Evolutionary conservation across 2,888 invertebrate species (phyloP), one percentile per base, ranked within the genome.

Genomic region (Aromia moschata): DNA sequence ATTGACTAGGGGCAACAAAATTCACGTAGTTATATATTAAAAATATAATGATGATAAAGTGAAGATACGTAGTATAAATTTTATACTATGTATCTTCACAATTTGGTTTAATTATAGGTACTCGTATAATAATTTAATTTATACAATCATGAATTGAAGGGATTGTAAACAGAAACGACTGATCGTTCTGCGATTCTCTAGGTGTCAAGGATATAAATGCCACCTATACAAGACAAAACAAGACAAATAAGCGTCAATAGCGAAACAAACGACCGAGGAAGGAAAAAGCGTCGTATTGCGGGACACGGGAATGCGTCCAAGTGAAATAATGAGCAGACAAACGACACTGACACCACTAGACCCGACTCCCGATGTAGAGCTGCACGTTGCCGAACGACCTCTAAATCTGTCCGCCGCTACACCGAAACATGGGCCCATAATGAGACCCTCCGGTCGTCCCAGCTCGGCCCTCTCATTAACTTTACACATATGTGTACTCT

Each of bases 361-460:
- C 43, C 31, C 54, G 41, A 36, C 43, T 53, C 43, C 53, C 43
- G 36, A 41, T 53, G 53, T 45, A 36, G 54, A 37, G 25, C 44
- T 45, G 45, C 43, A 38, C 54, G 55, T 58, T 58, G 49, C 58
- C 12, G 41, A 52, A 17, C 67, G 68, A 68, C 71, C 74, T 74
- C 71, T 75, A 77, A 77, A 77, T 77, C 75, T 74, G 75, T 75
- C 76, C 65, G 61, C 69, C 64, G 57, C 58, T 65, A 64, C 67
- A 64, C 58, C 69, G 62, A 70, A 71, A 74, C 74, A 74, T 63
- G 72, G 71, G 70, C 68, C 73, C 71, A 75, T 75, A 75, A 76
- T 73, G 74, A 75, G 74, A 65, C 65, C 65, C 70, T 65, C 59
- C 45, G 64, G 60, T 60, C 62, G 55, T 58, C 60, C 65, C 60